A percentile compares a stretch with the other conserved stretches of the same genome.
phyloP scores from a whole-genome alignment of 2,113 vertebrate genomes.

The Potamarius usumacintae region DNA sequence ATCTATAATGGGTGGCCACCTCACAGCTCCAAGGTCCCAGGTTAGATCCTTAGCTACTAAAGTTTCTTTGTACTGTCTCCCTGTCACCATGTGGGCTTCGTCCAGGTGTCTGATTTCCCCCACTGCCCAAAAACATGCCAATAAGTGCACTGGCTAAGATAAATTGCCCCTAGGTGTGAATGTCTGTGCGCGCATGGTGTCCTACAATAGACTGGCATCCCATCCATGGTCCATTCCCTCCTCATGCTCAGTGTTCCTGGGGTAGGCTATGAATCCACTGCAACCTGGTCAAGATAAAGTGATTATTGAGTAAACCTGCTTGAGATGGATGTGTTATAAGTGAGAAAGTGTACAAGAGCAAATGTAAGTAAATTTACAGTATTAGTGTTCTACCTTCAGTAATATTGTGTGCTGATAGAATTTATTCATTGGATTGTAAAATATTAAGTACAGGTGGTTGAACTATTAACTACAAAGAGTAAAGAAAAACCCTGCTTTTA shows the following conservation, averaged over 20 bases:
- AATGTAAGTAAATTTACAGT: neutral
- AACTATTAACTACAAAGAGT: neutral
- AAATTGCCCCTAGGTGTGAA: neutral
- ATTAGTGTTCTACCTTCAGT: neutral
- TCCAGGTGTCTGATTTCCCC: neutral
- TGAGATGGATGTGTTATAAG: neutral
- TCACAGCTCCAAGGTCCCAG: too few species aligned
- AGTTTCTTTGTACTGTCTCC: too few species aligned
- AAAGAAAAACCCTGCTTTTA: neutral
- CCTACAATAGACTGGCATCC: neutral
- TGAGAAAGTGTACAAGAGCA: neutral
- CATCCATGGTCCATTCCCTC: too few species aligned
- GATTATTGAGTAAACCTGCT: neutral
- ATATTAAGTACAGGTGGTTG: neutral
- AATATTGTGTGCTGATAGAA: neutral
- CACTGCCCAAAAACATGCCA: neutral
- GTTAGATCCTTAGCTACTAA: too few species aligned
- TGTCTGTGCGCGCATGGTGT: neutral
- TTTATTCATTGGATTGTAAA: neutral
- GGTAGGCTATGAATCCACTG: neutral
- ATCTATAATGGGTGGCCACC: too few species aligned
- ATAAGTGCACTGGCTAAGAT: neutral
- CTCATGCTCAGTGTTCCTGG: too few species aligned
- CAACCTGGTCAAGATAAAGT: too few species aligned
- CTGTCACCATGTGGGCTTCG: neutral